Percentiles rank a stretch among this genome's conserved stretches.
These are phyloP conservation scores for Rhabditoides inermis DNA, from an alignment of 2,888 invertebrate genomes.

Conservation along the genomic window DNA sequence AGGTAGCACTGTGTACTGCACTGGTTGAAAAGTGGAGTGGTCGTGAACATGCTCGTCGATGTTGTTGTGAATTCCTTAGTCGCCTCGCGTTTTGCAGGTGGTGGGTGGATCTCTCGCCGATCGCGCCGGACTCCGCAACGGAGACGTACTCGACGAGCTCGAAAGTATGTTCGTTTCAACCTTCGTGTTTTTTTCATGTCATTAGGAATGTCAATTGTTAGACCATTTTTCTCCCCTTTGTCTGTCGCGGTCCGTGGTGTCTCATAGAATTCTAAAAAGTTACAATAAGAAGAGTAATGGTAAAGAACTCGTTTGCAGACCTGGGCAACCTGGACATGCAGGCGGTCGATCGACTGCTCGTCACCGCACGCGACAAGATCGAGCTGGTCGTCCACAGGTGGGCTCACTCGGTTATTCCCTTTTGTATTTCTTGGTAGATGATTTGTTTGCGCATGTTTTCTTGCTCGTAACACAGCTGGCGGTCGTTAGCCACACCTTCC, in stretches of 20 bases:
- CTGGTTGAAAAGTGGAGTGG: background rate
- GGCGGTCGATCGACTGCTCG: conserved; percentile 26
- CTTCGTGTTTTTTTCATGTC: background rate
- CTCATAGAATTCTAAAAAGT: background rate
- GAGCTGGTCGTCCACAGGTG: conserved; percentile 42
- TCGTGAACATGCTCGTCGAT: background rate
- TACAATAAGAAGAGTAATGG: background rate
- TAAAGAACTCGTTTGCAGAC: conserved; percentile 5
- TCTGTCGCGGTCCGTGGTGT: too few species aligned
- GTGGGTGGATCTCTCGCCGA: conserved; percentile 88
- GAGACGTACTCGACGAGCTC: conserved; percentile 84
- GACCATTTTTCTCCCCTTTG: background rate
- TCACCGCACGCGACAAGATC: conserved; percentile 34
- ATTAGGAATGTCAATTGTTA: background rate
- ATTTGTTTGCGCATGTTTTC: background rate
- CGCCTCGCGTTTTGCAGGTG: conserved; percentile 60
- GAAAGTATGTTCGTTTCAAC: conserved; percentile 58
- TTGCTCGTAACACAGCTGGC: background rate
- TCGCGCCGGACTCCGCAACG: conserved; percentile 80
- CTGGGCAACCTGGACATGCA: conserved; percentile 15
- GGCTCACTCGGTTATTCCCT: too few species aligned
- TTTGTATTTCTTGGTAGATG: background rate
- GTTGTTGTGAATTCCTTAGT: background rate
- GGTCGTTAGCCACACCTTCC: background rate
- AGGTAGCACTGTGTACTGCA: background rate